Base-by-base conservation (phyloP, 2,113 vertebrate species). In the Podarcis muralis region DNA sequence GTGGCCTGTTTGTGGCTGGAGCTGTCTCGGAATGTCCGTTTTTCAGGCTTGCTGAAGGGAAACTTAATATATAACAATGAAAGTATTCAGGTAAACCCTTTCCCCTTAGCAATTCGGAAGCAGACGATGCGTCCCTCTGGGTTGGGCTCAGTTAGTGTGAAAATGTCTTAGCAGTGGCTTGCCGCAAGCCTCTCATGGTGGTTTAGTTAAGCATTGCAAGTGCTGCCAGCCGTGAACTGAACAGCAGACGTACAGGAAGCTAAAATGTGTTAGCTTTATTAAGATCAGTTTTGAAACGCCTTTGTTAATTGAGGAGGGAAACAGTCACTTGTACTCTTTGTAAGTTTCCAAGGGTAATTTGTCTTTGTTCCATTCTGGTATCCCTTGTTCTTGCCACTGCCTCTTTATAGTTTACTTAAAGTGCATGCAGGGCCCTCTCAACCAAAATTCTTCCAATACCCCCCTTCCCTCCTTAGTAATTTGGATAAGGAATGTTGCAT, bases 41-140 rank as follows among this genome's bases (percentile, higher is more conserved):
- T 75, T 86, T 94, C 84, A 90, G 0, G 80, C 85, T 59, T 82
- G 84, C 91, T 91, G 16, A 81, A 88, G 40, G 69, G 93, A 83
- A 20, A 91, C 32, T 59, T 62, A 89, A 89, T 89, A 8, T 89
- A 8, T 91, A 92, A 81, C 37, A 78, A 85, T 94, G 90, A 94
- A 95, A 74, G 87, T 89, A 35, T 94, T 95, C 91, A 95, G 92
- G 91, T 95, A 94, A 94, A 94, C 88, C 4, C 20, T 48, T 71
- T 20, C 20, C 37, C 79, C 82, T 48, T 91, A 59, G 72, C 59
- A 20, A 13, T 77, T 83, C 4, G 1, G 83, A 15, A 83, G 27
- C 12, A 87, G 79, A 22, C 7, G 1, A 87, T 75, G 59, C 9
- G 69, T 82, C 48, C 62, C 84, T 82, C 22, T 11, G 27, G 35